Evolutionary conservation across 2,113 vertebrate genomes (phyloP), one percentile per base, ranked within the genome.

Genomic region (Leptocoma aspasia): DNA sequence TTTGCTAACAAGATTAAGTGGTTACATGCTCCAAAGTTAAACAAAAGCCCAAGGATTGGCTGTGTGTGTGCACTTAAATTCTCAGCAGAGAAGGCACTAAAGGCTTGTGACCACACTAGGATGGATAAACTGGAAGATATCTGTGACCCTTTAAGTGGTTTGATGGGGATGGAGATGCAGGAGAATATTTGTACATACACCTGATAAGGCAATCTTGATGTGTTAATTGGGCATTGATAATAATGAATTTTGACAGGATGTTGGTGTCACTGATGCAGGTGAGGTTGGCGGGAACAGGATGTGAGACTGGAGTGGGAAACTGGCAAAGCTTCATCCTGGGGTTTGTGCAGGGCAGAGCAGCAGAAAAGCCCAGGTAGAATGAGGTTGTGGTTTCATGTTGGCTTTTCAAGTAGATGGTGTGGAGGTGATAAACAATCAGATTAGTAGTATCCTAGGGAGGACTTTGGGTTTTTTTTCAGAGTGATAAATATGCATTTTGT

Each of bases 11-110:
- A 61, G 83, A 80, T 80, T 77, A 87, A 90, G 68, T 37, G 35
- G 77, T 19, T 83, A 28, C 52, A 16, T 11, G 15, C 70, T 68
- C 47, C 35, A 27, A 39, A 77, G 61, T 59, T 60, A 90, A 87
- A 82, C 59, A 79, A 42, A 76, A 92, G 42, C 35, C 63, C 9
- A 6, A 9, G 1, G 10, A 12, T 42, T 42, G 61, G 27, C 41
- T 77, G 45, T 52, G 61, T 0, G 3, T 12, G 6, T 0, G 0
- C 37, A 8, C 28, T 77, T n/a, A 3, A 4, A 2, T 66, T 57
- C 79, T 86, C 41, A 45, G 49, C 44, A 79, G 65, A 68, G 71
- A 21, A 45, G 52, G 54, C 21, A 18, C 35, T 61, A 15, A 49
- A 65, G 41, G 44, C n/a, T 71, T 28, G 61, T 73, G 90, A 19